Base-by-base conservation (phyloP, 2,888 invertebrate species). In the Aporophyla lueneburgensis region DNA sequence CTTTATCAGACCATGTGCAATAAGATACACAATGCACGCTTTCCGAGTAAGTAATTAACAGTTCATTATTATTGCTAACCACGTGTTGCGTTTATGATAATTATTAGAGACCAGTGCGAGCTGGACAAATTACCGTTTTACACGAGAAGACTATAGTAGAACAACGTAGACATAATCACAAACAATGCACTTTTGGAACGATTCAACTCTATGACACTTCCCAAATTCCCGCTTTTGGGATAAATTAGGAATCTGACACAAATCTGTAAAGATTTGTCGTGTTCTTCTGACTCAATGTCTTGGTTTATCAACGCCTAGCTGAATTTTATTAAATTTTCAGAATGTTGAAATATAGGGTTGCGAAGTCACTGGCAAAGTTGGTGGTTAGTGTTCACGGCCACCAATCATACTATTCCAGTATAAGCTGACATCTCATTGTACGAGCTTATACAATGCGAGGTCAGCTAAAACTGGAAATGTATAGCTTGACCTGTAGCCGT, bases 31-130 rank as follows among this genome's bases (percentile, higher is more conserved):
- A 33, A 10, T 67, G 66, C 61, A 79, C 76, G 66, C 71, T 62
- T 76, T 71, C 71, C 63, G 66, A 76, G 61, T 79, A 67, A 59
- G 24, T 66, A 72, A 82, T 78, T 46, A 75, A 53, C 58, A 70
- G 69, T 69, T 75, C 49, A 80, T 82, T 76, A 78, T n/a, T 78
- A 65, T 73, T 76, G 43, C 62, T 40, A 49, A 74, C 69, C 79
- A 79, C 65, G 58, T 76, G 75, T 74, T 70, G 67, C 58, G 46
- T 76, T 72, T 59, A 76, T 86, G 76, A 43, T 83, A 83, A 86
- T 79, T 69, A 58, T 76, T 69, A 69, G 66, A 71, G 65, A 70
- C 56, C 59, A 24, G 40, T 72, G 43, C 16, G 5, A 56, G 24
- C 51, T 66, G 27, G 58, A 66, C 16, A 53, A 33, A 61, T 56